phyloP scores from a whole-genome alignment of 64 coral and sea anemone genomes.

The Pocillopora damicornis region DNA sequence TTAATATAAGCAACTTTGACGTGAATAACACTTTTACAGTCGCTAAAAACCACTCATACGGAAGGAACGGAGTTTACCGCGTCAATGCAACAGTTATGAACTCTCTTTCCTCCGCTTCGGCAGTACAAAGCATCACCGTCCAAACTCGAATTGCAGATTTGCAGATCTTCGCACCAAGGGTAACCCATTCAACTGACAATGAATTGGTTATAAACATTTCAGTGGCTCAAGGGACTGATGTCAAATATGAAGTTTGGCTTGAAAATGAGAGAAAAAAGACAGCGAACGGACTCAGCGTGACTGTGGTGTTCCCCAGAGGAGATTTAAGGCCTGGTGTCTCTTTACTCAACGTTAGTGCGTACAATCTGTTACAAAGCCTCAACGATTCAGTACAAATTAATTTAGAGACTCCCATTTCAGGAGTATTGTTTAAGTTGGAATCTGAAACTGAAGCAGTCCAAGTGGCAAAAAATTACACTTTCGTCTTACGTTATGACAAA shows the following conservation, averaged over 20 bases:
- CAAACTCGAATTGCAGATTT: conserved; percentile 26
- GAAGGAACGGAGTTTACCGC: background rate
- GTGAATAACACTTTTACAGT: background rate
- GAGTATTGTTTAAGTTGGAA: background rate
- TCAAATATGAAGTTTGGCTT: background rate
- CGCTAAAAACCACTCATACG: conserved; percentile 1
- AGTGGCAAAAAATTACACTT: background rate
- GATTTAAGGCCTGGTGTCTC: background rate
- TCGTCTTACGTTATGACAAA: background rate
- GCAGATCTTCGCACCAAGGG: background rate
- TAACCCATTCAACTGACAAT: background rate
- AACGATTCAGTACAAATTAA: background rate
- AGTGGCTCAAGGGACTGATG: conserved; percentile 5
- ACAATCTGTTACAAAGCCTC: background rate
- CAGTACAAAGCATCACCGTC: background rate
- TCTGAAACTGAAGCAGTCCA: background rate
- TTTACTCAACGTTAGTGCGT: background rate
- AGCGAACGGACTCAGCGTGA: background rate
- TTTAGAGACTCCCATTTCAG: background rate
- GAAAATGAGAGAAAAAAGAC: background rate
- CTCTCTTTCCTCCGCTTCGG: background rate
- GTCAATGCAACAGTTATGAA: conserved; percentile 26
- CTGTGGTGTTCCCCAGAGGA: background rate
- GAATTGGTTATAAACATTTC: conserved; percentile 11
- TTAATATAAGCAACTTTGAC: background rate